Evolutionary conservation across 2,113 vertebrate genomes (phyloP), one percentile per base, ranked within the genome.

Genomic region (Uria lomvia): DNA sequence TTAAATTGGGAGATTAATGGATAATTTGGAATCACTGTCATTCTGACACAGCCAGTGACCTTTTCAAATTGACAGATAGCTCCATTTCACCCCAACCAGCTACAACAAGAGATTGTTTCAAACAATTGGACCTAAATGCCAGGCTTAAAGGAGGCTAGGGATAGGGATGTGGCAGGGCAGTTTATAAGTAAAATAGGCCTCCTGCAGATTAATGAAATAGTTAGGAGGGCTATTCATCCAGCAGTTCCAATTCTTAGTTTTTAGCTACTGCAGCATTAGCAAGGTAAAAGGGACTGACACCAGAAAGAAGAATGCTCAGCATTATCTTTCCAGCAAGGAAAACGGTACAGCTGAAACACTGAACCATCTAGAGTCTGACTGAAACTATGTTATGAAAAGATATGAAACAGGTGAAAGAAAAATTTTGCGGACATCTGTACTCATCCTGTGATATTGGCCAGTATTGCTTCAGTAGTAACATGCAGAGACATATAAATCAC

Each of bases 1-100:
- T 96, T 87, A 97, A 97, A 97, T 91, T 93, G 96, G 76, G 91
- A 97, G 96, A 97, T 97, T 96, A 97, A 98, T 97, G 94, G 96
- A 93, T 97, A 96, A 97, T 96, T 97, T 97, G 92, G 93, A 96
- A 96, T 96, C 84, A 72, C 90, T 97, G 95, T 97, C 94, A 95
- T 91, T 96, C 86, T 96, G 90, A 97, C 97, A 96, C 79, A 95
- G 91, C 7, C 86, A 78, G 84, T 94, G 92, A 98, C 97, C 96
- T 97, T 97, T 97, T 97, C 96, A 97, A 96, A 97, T 96, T 93
- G 95, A 97, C 77, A 97, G 92, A 93, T 96, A 93, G 92, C 94
- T 97, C 90, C 91, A 96, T 97, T 96, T 97, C 97, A 96, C 88
- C 93, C 88, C 90, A 86, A 87, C 85, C 90, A 91, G 83, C 94